Conservation (phyloP, 2,888 invertebrate species). For the Chydorus sphaericus region DNA sequence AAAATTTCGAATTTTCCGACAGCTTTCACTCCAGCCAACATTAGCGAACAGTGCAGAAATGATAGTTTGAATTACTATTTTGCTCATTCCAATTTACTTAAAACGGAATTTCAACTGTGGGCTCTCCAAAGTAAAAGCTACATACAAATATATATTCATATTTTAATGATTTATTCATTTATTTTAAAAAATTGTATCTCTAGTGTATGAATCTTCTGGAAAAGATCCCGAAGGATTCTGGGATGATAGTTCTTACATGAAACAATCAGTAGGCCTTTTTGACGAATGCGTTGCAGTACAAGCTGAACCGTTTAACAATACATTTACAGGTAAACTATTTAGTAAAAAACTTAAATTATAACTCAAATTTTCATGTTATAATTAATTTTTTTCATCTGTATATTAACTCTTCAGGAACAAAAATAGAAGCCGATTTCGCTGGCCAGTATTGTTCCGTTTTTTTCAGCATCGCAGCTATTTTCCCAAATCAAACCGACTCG, state of each 20-base stretch:
- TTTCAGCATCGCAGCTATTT: not conserved
- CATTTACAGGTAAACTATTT: no score
- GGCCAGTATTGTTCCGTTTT: slow-evolving; percentile 9
- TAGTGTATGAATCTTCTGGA: not conserved
- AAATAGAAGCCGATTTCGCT: not conserved
- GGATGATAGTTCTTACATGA: no score
- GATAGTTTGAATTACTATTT: not conserved
- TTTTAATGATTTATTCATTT: not conserved
- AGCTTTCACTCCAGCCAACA: not conserved
- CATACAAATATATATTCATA: no score
- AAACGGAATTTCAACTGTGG: not conserved
- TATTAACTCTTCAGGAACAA: no score
- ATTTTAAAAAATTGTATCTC: not conserved
- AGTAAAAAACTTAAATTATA: no score
- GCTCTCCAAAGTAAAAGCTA: not conserved
- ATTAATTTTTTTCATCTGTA: no score
- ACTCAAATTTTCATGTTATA: no score
- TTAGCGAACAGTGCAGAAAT: not conserved
- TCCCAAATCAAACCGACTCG: no score
- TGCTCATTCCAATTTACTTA: not conserved
- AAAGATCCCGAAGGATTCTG: no score
- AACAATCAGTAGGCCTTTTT: not conserved
- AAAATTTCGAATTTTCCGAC: not conserved
- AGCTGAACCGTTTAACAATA: no score
- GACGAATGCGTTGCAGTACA: not conserved